phyloP scores from a whole-genome alignment of 2,113 vertebrate genomes.

The Myotis yumanensis region DNA sequence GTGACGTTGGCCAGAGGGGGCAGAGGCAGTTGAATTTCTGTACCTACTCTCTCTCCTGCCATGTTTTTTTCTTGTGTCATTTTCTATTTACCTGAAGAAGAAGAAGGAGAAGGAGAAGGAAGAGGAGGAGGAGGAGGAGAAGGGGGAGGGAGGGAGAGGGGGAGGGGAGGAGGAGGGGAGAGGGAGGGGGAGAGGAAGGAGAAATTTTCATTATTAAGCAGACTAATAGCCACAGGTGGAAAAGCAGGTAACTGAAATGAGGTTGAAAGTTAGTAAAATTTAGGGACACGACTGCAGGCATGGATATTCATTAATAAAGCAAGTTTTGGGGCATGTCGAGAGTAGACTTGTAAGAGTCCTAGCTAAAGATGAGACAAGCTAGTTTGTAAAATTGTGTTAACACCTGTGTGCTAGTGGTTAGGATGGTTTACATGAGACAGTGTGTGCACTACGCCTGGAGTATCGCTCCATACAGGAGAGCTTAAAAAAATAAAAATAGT shows the following conservation, averaged over 20 bases:
- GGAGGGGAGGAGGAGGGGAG: too few species aligned
- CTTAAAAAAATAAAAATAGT: neutral
- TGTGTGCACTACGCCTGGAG: rapidly evolving
- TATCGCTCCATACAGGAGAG: neutral
- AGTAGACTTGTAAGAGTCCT: neutral
- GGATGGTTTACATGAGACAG: neutral
- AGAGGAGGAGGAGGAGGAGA: too few species aligned
- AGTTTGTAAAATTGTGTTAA: neutral
- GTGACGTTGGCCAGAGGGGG: constrained; percentile 56
- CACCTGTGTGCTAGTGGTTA: neutral
- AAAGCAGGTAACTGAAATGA: neutral
- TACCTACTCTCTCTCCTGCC: neutral
- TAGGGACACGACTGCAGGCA: neutral
- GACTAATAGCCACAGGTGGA: neutral
- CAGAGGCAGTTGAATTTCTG: constrained; percentile 2
- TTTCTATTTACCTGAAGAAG: neutral
- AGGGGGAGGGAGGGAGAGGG: too few species aligned
- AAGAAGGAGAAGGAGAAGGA: too few species aligned
- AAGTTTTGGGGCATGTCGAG: neutral
- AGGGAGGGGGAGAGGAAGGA: too few species aligned
- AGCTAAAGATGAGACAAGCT: neutral
- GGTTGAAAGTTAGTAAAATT: neutral
- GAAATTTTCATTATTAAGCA: neutral
- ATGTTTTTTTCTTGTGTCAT: neutral
- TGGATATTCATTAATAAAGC: neutral